Evolutionary conservation across 1,140 invertebrate species (phyloP), one percentile per base, ranked within the genome.

Genomic region (Nephila pilipes): DNA sequence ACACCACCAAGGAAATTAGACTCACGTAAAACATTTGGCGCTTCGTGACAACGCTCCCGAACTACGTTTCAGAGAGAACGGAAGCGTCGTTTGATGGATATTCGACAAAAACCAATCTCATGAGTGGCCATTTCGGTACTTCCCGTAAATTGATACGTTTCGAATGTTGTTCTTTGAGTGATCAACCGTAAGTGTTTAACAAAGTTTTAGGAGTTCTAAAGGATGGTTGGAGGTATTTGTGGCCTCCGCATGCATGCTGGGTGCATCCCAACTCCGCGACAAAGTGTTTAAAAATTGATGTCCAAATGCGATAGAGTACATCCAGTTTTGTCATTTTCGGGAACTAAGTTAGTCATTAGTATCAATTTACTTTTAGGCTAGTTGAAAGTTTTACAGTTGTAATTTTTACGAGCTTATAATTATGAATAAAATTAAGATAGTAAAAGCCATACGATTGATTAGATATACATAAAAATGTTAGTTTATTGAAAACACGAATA

Each of bases 111-210:
- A 69, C 25, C 29, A 69, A 69, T 69, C 65, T 10, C 29, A 5
- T 14, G 25, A 69, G 65, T 69, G 65, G 65, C 65, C 65, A 14
- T 69, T 69, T 69, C 65, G 29, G 65, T 29, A 69, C 65, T 69
- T 69, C 32, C 65, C 25, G 25, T 32, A 69, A 69, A 32, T 69
- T 69, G 25, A 69, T 69, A 69, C 29, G 14, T 69, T 69, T 32
- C 25, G 12, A 69, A 69, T 69, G 25, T 25, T 14, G 14, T 69
- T 69, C 29, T 29, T 14, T 29, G 29, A 29, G n/a, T 69, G 65
- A 69, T 69, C 65, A 16, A 69, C n/a, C 25, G 25, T 14, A 29
- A 69, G 29, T 29, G 25, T 69, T 25, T 32, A 32, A 32, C 25
- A 8, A 69, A 69, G 63, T 14, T 22, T 0, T 69, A 8, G n/a